Evolutionary conservation across 2,113 vertebrate species (phyloP), one percentile per base, ranked within the genome.

Genomic region (Delphinus delphis): DNA sequence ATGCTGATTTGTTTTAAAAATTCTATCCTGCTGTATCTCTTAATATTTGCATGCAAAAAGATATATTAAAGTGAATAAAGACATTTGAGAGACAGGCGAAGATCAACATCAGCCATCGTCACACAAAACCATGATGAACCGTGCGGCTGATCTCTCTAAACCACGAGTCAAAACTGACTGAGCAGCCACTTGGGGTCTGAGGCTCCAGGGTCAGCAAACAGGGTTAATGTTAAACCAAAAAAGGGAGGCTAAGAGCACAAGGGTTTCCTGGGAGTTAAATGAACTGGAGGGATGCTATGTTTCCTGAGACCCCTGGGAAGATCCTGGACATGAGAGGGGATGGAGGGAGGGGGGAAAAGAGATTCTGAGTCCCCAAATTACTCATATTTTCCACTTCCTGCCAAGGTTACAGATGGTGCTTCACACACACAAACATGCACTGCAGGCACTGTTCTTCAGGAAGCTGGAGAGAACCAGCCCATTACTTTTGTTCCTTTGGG

Each of bases 311-410:
- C 95, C 33, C 96, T 90, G 92, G 89, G 79, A 97, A 96, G 82
- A 74, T 96, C 28, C 44, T 67, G 70, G 94, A 65, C 18, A 62
- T 4, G 23, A 73, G 28, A 83, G 53, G 25, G 12, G 2, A 18
- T 47, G 41, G 5, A 28, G 50, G 83, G 95, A 89, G 65, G 47
- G 12, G 77, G 95, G 31, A 60, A 85, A 71, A 55, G n/a, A 79
- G 36, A 79, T 82, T 65, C 77, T 4, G 44, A 65, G 67, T 68
- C 8, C 92, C 63, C 0, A n/a, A 92, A 94, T 68, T 93, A 97
- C 17, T 97, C 85, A 55, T 50, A 90, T 73, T 97, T 98, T 96
- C 94, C 53, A 90, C 50, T 97, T 98, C 97, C 96, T 91, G 97
- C 70, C 90, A 94, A 96, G 87, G 71, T 95, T 97, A 97, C 73